phyloP scores from a whole-genome alignment of 2,888 invertebrate genomes.

The Aphodius sticticus region DNA sequence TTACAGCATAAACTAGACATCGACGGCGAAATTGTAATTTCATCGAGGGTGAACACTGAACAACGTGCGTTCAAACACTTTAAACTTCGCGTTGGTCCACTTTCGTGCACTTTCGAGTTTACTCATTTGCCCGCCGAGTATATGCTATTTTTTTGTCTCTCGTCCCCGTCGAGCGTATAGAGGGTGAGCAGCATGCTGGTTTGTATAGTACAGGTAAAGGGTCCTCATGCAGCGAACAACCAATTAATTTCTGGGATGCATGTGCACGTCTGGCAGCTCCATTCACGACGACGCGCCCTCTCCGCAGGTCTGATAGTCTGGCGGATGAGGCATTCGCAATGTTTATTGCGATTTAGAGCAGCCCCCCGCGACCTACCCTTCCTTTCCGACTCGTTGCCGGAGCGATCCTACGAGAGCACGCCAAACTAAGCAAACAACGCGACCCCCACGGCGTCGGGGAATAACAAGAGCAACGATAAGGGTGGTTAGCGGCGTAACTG shows the following conservation, averaged over 20 bases:
- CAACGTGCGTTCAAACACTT: background rate
- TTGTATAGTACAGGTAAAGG: slow-evolving; percentile 9
- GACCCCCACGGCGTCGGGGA: background rate
- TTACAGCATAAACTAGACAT: background rate
- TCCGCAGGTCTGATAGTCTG: background rate
- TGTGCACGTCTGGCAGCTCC: slow-evolving; percentile 9
- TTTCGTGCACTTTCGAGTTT: background rate
- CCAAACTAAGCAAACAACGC: slow-evolving; percentile 4
- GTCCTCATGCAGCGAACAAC: slow-evolving; percentile 24
- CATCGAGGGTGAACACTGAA: background rate
- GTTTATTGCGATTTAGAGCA: background rate
- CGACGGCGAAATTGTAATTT: background rate
- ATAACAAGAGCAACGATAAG: background rate
- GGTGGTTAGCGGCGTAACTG: background rate
- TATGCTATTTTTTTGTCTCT: background rate
- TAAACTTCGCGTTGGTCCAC: background rate
- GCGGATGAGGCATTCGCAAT: background rate
- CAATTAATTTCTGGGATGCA: slow-evolving; percentile 27
- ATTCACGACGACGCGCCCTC: background rate
- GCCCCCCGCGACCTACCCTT: background rate
- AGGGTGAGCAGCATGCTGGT: background rate
- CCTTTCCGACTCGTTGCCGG: background rate
- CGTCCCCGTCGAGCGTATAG: background rate
- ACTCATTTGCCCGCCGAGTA: background rate
- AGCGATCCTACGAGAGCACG: background rate